phyloP scores from a whole-genome alignment of 1,140 invertebrate genomes.

The Epicauta chinensis region DNA sequence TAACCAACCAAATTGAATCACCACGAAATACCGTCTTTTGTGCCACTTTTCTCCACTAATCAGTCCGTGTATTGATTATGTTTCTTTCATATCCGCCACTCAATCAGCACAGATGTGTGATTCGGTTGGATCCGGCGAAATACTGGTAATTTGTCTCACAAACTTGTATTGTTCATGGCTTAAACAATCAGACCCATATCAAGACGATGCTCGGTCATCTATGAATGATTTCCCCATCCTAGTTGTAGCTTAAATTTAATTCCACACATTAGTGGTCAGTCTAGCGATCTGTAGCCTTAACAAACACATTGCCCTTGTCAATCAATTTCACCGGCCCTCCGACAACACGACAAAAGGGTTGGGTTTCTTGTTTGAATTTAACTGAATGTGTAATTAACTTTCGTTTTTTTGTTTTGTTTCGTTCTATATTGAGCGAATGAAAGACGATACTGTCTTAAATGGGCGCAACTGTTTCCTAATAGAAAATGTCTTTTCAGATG shows the following conservation, averaged over 20 bases:
- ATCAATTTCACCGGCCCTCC: too few relatives aligned
- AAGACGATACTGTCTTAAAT: neutral
- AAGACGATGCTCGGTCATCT: neutral
- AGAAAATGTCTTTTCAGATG: slow-evolving; percentile 13
- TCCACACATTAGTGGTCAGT: slow-evolving; percentile 6
- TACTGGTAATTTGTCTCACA: neutral
- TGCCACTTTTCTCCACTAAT: too few relatives aligned
- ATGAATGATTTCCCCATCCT: slow-evolving; percentile 4
- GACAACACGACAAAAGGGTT: too few relatives aligned
- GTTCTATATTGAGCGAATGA: neutral
- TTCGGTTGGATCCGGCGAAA: slow-evolving; percentile 3
- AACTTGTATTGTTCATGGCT: slow-evolving; percentile 4
- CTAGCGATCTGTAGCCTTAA: neutral
- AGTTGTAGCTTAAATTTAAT: slow-evolving; percentile 7
- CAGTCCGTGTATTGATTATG: too few relatives aligned
- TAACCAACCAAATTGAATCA: too few relatives aligned
- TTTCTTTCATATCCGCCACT: too few relatives aligned
- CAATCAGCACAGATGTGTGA: neutral
- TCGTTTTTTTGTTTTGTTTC: slow-evolving; percentile 3
- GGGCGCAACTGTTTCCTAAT: slow-evolving; percentile 6
- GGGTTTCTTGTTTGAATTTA: neutral
- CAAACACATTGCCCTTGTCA: neutral
- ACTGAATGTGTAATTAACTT: slow-evolving; percentile 13
- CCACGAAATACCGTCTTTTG: too few relatives aligned
- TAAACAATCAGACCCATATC: slow-evolving; percentile 6